Percentiles rank a stretch among this genome's conserved stretches.
These are phyloP conservation scores for Hyposoter dolosus DNA, from an alignment of 2,888 invertebrate genomes.

Conservation along the genomic window DNA sequence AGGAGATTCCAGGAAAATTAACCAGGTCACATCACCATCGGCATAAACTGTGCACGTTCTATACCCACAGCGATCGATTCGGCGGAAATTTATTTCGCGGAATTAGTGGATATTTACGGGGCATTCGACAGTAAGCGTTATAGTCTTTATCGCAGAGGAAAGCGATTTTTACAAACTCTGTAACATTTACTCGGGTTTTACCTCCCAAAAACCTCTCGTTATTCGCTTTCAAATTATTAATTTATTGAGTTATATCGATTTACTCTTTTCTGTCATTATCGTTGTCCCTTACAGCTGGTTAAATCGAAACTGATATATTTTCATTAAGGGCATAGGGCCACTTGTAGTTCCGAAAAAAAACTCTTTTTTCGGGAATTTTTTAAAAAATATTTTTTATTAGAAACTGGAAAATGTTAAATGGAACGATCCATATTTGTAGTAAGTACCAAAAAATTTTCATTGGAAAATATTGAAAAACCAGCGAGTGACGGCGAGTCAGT, in stretches of 20 bases:
- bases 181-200: not conserved
- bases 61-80: slow-evolving; percentile 36
- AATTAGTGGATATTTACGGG: slow-evolving; percentile 32
- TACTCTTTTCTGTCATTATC: not conserved
- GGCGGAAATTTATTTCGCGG: slow-evolving; percentile 42
- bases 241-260: not conserved
- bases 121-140: slow-evolving; percentile 1
- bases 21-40: slow-evolving; percentile 45
- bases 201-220: not conserved
- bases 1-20: slow-evolving; percentile 60
- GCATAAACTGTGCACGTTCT: not conserved
- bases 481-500: too few relatives aligned
- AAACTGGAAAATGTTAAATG: too few relatives aligned
- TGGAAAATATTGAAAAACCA: too few relatives aligned
- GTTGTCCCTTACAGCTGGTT: not conserved
- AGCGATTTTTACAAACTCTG: slow-evolving; percentile 13
- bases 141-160: not conserved
- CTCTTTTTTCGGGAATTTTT: too few relatives aligned
- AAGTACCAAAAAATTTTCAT: too few relatives aligned
- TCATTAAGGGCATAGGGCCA: too few relatives aligned
- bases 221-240: not conserved
- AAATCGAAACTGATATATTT: not conserved
- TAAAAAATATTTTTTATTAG: too few relatives aligned
- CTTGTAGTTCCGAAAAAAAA: too few relatives aligned
- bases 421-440: too few relatives aligned